A percentile compares a stretch with the other conserved stretches of the same genome.
phyloP scores from a whole-genome alignment of 2,797 vertebrate genomes.

The Harpagifer antarcticus region DNA sequence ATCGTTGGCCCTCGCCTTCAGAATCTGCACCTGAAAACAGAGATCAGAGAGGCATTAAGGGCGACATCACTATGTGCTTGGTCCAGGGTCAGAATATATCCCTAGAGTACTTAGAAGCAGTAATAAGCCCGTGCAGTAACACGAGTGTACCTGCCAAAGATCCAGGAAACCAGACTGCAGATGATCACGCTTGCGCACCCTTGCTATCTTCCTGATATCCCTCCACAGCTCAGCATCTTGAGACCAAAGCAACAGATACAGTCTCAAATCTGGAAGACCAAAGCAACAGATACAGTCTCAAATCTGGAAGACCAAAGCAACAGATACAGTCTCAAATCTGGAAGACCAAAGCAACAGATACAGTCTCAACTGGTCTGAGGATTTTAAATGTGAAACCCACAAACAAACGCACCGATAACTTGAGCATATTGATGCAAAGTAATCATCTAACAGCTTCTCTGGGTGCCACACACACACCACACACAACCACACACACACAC shows the following conservation, averaged over 20 bases:
- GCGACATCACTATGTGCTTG: background rate
- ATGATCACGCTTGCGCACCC: slow-evolving; percentile 94
- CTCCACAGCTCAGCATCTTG: no score
- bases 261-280: no score
- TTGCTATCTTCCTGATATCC: slow-evolving; percentile 93
- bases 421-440: background rate
- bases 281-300: no score
- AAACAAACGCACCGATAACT: background rate
- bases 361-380: background rate
- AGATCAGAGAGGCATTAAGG: background rate
- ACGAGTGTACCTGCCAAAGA: slow-evolving; percentile 96
- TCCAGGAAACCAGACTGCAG: slow-evolving; percentile 94
- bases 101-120: background rate
- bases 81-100: background rate
- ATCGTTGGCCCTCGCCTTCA: slow-evolving; percentile 98
- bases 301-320: slow-evolving; percentile 2
- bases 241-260: no score
- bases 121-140: no score
- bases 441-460: no score
- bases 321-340: slow-evolving; percentile 86
- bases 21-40: slow-evolving; percentile 91
- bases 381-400: background rate
- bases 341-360: slow-evolving; percentile 4
- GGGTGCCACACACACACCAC: no score
- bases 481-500: no score